These are phyloP conservation scores for Luehdorfia chinensis DNA, from an alignment of 1,140 invertebrate genomes.

Conservation along the genomic window DNA sequence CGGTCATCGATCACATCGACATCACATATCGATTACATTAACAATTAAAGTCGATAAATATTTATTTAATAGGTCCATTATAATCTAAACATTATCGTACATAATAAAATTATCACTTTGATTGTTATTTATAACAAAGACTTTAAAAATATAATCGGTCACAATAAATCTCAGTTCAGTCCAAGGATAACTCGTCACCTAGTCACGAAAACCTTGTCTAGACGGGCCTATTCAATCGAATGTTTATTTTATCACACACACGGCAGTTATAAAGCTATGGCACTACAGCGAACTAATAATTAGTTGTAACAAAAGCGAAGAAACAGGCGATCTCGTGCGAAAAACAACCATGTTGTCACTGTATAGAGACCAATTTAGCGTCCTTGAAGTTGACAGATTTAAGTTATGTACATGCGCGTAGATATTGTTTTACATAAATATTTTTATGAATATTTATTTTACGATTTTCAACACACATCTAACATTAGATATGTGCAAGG, in stretches of 20 bases:
- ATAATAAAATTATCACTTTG: no score
- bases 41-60: no score
- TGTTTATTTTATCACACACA: conserved; percentile 17
- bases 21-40: no score
- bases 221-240: conserved; percentile 13
- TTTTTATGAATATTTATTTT: conserved; percentile 4
- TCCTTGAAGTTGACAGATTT: no score
- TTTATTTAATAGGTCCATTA: no score
- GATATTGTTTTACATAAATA: not conserved
- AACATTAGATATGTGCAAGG: no score
- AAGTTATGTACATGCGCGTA: not conserved
- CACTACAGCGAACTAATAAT: conserved; percentile 13
- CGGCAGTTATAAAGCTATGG: conserved; percentile 6
- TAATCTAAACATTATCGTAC: no score
- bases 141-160: no score
- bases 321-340: not conserved
- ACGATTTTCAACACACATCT: conserved; percentile 2
- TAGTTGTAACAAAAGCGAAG: conserved; percentile 6
- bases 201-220: conserved; percentile 7
- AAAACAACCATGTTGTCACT: not conserved
- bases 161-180: no score
- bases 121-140: no score
- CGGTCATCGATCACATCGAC: no score
- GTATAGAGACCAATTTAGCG: conserved; percentile 4
- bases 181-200: conserved; percentile 5